These are phyloP conservation scores for Cardiocondyla obscurior DNA, from an alignment of 1,140 invertebrate species.

Conservation along the genomic window DNA sequence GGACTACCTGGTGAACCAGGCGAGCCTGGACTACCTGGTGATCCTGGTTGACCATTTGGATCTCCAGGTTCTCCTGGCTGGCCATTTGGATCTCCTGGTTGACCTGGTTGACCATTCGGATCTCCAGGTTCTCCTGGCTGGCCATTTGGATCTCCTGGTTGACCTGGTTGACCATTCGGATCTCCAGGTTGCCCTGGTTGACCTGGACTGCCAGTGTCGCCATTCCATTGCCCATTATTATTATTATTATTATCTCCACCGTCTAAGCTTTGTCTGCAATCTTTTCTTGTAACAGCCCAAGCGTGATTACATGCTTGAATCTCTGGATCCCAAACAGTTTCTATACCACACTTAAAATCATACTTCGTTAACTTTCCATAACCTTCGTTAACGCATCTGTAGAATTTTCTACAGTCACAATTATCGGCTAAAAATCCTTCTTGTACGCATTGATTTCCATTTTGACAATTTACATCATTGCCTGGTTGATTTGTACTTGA, in stretches of 20 bases:
- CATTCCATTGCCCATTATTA: conserved; percentile 62
- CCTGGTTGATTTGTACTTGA: neutral
- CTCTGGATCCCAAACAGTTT: conserved; percentile 89
- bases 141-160: conserved; percentile 73
- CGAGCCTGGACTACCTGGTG: no score
- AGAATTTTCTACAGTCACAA: conserved; percentile 90
- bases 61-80: neutral
- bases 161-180: conserved; percentile 78
- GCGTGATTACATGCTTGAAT: conserved; percentile 88
- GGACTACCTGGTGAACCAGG: no score
- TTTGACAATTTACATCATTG: neutral
- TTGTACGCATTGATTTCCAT: conserved; percentile 74
- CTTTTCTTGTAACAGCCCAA: conserved; percentile 83
- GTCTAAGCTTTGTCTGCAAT: conserved; percentile 62
- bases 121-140: conserved; percentile 82
- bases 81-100: neutral
- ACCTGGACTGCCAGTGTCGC: conserved; percentile 31
- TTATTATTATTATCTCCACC: conserved; percentile 42
- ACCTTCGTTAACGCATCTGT: conserved; percentile 88
- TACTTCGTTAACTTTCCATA: conserved; percentile 85
- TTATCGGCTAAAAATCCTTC: conserved; percentile 89
- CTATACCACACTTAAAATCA: conserved; percentile 88
- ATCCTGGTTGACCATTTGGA: neutral
- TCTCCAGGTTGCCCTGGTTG: conserved; percentile 7
- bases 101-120: no score